phyloP scores from a whole-genome alignment of 1,140 invertebrate genomes.

The Heliconius congener region DNA sequence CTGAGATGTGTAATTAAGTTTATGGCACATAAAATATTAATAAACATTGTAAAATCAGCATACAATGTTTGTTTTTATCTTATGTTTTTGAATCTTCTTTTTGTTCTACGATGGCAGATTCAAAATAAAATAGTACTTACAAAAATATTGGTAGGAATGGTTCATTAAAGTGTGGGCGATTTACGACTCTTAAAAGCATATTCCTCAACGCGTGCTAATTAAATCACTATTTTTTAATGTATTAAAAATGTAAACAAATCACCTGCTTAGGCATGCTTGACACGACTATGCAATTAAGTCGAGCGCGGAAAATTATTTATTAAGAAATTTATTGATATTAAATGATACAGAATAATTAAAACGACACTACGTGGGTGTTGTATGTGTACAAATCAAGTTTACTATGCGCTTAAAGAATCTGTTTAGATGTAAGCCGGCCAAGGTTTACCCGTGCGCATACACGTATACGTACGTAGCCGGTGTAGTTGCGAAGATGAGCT shows the following conservation, averaged over 20 bases:
- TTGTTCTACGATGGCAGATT: background rate
- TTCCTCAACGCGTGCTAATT: background rate
- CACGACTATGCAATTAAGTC: constrained; percentile 17
- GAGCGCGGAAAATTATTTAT: constrained; percentile 22
- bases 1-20: constrained; percentile 32
- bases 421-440: constrained; percentile 38
- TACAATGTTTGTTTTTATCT: background rate
- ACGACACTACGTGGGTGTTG: constrained; percentile 23
- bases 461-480: constrained; percentile 25
- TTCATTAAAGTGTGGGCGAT: background rate
- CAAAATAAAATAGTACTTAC: background rate
- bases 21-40: constrained; percentile 31
- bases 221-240: background rate
- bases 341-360: constrained; percentile 29
- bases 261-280: constrained; percentile 1
- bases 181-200: background rate
- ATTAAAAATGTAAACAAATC: constrained; percentile 6
- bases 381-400: constrained; percentile 23
- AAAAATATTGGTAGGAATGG: background rate
- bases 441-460: constrained; percentile 35
- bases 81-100: background rate
- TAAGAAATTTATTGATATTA: constrained; percentile 10
- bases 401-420: constrained; percentile 24
- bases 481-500: constrained; percentile 41
- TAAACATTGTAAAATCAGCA: constrained; percentile 14